A percentile compares a stretch with the other conserved stretches of the same genome.
These are phyloP conservation scores for Dermolepida albohirtum DNA, from an alignment of 2,888 invertebrate genomes.

Conservation along the genomic window DNA sequence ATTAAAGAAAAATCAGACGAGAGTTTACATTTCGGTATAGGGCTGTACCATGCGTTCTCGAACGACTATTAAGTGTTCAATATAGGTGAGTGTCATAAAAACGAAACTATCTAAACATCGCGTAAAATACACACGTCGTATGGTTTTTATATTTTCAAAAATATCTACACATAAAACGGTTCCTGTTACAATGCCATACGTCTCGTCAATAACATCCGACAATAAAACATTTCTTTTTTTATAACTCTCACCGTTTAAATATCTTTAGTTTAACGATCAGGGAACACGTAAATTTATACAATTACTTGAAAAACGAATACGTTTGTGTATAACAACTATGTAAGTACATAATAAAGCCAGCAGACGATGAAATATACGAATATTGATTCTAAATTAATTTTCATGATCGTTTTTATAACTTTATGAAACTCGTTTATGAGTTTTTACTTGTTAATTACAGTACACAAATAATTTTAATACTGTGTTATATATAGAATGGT, in stretches of 20 bases:
- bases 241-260: slow-evolving; percentile 37
- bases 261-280: slow-evolving; percentile 33
- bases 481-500: too few relatives aligned
- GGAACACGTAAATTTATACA: slow-evolving; percentile 22
- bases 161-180: slow-evolving; percentile 37
- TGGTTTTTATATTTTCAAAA: slow-evolving; percentile 35
- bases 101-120: slow-evolving; percentile 37
- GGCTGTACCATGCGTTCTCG: slow-evolving; percentile 6
- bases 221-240: slow-evolving; percentile 29
- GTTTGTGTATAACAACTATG: slow-evolving; percentile 11
- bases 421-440: slow-evolving; percentile 14
- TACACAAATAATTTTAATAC: too few relatives aligned
- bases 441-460: background rate
- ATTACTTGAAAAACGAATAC: slow-evolving; percentile 25
- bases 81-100: slow-evolving; percentile 29
- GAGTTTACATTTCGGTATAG: slow-evolving; percentile 4
- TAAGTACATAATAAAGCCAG: background rate
- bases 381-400: slow-evolving; percentile 30
- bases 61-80: slow-evolving; percentile 33
- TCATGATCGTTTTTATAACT: slow-evolving; percentile 14
- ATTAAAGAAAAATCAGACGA: slow-evolving; percentile 9
- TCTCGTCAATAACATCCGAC: slow-evolving; percentile 29
- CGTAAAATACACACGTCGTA: slow-evolving; percentile 37
- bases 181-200: slow-evolving; percentile 37
- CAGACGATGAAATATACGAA: background rate